Percentiles rank a stretch among this genome's conserved stretches.
These are phyloP conservation scores for Leptinotarsa rubiginosa DNA, from an alignment of 2,888 invertebrate species.

Conservation along the genomic window DNA sequence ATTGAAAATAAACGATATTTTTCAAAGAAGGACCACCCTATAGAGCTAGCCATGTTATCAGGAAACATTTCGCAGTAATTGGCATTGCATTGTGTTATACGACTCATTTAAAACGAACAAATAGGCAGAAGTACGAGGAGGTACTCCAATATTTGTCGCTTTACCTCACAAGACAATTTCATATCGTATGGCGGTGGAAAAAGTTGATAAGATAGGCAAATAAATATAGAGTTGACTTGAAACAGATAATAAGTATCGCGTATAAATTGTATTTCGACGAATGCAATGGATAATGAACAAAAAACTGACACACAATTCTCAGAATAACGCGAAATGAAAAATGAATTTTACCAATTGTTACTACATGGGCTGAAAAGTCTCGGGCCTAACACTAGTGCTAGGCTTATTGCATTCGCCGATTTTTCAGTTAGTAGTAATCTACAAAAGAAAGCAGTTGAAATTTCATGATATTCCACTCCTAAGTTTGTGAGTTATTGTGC, in stretches of 20 bases:
- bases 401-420: too few species aligned
- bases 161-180: constrained; percentile 15
- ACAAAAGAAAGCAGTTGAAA: too few species aligned
- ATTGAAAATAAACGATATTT: too few species aligned
- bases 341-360: too few species aligned
- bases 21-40: not conserved
- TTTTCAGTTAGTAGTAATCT: too few species aligned
- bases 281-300: not conserved
- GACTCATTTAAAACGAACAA: constrained; percentile 7
- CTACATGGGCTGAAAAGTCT: too few species aligned
- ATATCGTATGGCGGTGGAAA: constrained; percentile 28
- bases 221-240: constrained; percentile 33
- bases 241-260: constrained; percentile 29
- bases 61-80: constrained; percentile 10
- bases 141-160: constrained; percentile 5
- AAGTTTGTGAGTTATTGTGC: too few species aligned
- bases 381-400: too few species aligned
- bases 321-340: too few species aligned
- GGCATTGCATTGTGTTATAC: constrained; percentile 1
- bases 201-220: constrained; percentile 37
- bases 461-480: too few species aligned
- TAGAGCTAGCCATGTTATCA: not conserved
- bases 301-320: too few species aligned
- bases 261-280: constrained; percentile 4
- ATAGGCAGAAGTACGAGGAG: not conserved